These are phyloP conservation scores for Sinocyclocheilus grahami DNA, from an alignment of 2,113 vertebrate species.

Conservation along the genomic window DNA sequence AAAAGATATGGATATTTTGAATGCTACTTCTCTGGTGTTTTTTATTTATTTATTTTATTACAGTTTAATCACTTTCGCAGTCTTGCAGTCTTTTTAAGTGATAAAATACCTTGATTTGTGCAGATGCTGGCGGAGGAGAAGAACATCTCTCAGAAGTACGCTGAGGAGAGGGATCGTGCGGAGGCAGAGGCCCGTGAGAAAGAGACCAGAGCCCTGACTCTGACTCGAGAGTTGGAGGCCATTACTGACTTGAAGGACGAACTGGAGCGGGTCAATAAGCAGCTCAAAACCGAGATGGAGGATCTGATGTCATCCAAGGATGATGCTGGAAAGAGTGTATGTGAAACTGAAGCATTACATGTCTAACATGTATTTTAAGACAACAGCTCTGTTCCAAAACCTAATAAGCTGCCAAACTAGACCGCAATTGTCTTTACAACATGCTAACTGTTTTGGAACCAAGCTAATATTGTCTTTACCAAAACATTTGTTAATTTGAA, in stretches of 20 bases:
- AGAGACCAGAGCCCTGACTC: slow-evolving; percentile 79
- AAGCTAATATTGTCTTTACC: background rate
- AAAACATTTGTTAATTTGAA: background rate
- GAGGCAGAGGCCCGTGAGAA: slow-evolving; percentile 89
- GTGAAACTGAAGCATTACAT: slow-evolving; percentile 50
- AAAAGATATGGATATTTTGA: no score
- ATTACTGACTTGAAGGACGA: slow-evolving; percentile 84
- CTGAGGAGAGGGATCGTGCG: slow-evolving; percentile 83
- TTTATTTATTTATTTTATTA: background rate
- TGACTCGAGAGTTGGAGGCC: slow-evolving; percentile 86
- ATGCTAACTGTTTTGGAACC: background rate
- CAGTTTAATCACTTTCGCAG: background rate
- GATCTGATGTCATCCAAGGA: slow-evolving; percentile 95
- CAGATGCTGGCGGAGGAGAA: slow-evolving; percentile 91
- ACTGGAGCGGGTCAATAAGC: slow-evolving; percentile 88
- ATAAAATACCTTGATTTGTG: background rate
- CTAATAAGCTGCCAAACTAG: background rate
- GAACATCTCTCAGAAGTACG: slow-evolving; percentile 74
- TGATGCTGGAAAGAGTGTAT: slow-evolving; percentile 94
- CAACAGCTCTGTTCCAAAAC: background rate
- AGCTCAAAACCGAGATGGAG: slow-evolving; percentile 91
- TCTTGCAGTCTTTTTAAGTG: background rate
- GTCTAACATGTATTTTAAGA: background rate
- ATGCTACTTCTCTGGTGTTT: background rate
- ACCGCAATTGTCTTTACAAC: background rate